These are phyloP conservation scores for Gyps fulvus DNA, from an alignment of 2,113 vertebrate species.

Conservation along the genomic window DNA sequence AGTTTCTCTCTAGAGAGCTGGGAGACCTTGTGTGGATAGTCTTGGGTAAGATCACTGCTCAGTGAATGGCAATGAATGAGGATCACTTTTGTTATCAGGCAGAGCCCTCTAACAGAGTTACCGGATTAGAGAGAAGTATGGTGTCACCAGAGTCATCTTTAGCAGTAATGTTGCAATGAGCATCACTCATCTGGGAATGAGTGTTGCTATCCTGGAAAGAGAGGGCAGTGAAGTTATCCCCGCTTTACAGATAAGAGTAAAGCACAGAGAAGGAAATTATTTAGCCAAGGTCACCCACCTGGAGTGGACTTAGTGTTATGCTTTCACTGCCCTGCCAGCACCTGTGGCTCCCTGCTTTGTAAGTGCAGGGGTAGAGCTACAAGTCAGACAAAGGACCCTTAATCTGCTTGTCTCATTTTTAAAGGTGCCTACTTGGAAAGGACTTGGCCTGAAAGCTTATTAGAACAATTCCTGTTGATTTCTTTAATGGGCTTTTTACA, in stretches of 20 bases:
- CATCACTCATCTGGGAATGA: neutral
- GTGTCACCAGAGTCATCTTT: neutral
- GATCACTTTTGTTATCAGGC: neutral
- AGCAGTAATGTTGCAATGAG: neutral
- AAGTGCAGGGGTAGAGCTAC: neutral
- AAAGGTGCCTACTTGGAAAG: neutral
- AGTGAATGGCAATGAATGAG: neutral
- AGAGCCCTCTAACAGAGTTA: neutral
- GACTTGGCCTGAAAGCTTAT: neutral
- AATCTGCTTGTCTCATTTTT: neutral
- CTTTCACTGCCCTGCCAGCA: neutral
- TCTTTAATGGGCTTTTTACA: conserved; percentile 41
- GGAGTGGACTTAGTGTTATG: neutral
- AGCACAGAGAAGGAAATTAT: neutral
- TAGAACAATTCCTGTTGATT: conserved; percentile 3
- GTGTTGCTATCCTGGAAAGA: neutral
- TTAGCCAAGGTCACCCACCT: neutral
- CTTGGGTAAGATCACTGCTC: neutral
- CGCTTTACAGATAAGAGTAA: neutral
- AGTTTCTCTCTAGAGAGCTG: neutral
- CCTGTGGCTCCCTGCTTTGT: neutral
- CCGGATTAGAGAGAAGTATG: neutral
- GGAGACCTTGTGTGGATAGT: neutral
- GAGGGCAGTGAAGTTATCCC: neutral
- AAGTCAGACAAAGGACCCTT: neutral